Evolutionary conservation across 2,113 vertebrate genomes (phyloP), one percentile per base, ranked within the genome.

Genomic region (Pelodiscus sinensis): DNA sequence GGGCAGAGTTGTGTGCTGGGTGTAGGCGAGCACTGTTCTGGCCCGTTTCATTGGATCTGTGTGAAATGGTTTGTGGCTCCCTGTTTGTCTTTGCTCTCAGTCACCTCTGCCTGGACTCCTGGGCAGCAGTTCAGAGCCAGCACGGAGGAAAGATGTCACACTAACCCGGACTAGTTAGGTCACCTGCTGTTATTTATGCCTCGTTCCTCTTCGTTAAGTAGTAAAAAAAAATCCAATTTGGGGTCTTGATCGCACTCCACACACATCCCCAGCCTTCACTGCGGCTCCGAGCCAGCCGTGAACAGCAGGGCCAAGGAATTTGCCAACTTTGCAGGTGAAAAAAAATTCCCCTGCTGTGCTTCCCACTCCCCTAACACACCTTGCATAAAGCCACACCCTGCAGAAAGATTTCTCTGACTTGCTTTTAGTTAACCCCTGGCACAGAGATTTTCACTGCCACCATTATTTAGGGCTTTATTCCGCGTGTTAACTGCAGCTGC

Each of bases 181-280:
- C 4, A 2, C 25, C 0, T 65, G 82, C 87, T 78, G 10, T 38
- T 90, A 1, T 0, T 52, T 52, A 80, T 52, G 81, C 95, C 93
- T 96, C 94, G 29, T 87, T 94, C 93, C 85, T 95, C 58, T 96
- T 91, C 96, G 77, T 19, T 9, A 56, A 60, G 58, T 6, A 88
- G 80, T 93, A 93, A 96, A 96, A 95, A 92, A 88, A 95, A 91
- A 88, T 96, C 89, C 73, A 35, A 19, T 4, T 5, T 19, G 35
- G n/a, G 65, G n/a, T 18, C 65, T n/a, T 31, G 18, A 2, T 21
- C n/a, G 9, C 21, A 9, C 8, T 71, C 31, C 65, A 10, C 8
- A 35, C 65, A 35, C 2, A 18, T 35, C 9, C 65, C 18, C 65
- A 35, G 65, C n/a, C 65, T 21, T 9, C n/a, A 21, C 65, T 19